These are phyloP conservation scores for Indri indri DNA, from an alignment of 2,113 vertebrate genomes.

Conservation along the genomic window DNA sequence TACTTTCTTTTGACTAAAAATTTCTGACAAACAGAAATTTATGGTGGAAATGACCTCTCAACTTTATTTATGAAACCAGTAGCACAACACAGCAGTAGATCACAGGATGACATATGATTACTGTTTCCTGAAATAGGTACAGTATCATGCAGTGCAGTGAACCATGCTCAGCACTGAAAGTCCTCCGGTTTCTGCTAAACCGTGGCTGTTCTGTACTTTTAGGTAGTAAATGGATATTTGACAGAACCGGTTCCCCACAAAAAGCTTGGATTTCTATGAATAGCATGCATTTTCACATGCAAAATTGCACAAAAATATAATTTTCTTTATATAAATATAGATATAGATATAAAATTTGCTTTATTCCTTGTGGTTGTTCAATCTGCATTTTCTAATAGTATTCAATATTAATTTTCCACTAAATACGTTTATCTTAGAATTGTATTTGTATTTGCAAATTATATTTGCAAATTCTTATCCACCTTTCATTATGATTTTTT, in stretches of 20 bases:
- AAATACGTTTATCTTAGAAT: background rate
- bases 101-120: slow-evolving; percentile 61
- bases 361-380: background rate
- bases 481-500: background rate
- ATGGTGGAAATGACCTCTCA: slow-evolving; percentile 70
- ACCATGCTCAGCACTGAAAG: background rate
- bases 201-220: too few relatives aligned
- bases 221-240: background rate
- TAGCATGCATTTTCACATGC: background rate
- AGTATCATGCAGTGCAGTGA: background rate
- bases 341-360: background rate
- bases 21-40: slow-evolving; percentile 64
- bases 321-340: background rate
- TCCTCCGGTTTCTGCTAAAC: background rate
- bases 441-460: too few relatives aligned
- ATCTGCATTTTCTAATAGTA: background rate
- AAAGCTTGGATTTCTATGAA: background rate
- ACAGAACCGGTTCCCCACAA: background rate
- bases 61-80: slow-evolving; percentile 67
- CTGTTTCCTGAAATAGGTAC: slow-evolving; percentile 43
- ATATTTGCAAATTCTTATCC: background rate
- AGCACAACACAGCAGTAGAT: slow-evolving; percentile 48
- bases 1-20: slow-evolving; percentile 43
- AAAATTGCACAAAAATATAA: background rate
- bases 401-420: background rate